A percentile compares a stretch with the other conserved stretches of the same genome.
phyloP scores from a whole-genome alignment of 2,888 invertebrate genomes.

The Aphidius colemani region DNA sequence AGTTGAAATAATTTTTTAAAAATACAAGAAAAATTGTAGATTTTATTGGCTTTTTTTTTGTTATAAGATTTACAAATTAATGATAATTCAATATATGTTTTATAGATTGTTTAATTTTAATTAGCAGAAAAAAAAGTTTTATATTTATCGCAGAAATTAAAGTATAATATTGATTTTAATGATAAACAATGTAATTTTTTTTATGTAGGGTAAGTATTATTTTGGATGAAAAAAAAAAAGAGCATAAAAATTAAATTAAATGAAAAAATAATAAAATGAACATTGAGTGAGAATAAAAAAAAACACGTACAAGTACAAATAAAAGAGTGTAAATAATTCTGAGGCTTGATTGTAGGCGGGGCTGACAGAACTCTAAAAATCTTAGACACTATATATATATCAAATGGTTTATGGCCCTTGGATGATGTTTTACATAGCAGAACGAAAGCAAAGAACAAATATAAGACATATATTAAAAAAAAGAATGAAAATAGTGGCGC shows the following conservation, averaged over 20 bases:
- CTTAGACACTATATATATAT: constrained; percentile 59
- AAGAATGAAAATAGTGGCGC: constrained; percentile 25
- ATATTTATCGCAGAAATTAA: no score
- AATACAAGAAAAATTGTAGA: no score
- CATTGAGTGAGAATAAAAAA: constrained; percentile 25
- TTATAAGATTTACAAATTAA: no score
- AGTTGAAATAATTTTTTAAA: no score
- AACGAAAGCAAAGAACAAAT: constrained; percentile 28
- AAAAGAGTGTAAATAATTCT: constrained; percentile 60
- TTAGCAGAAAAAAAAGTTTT: neutral
- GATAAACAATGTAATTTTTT: no score
- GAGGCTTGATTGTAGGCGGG: constrained; percentile 60
- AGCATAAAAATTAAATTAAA: constrained; percentile 16
- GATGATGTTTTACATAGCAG: constrained; percentile 47
- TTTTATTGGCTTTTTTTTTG: no score
- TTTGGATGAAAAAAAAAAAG: neutral
- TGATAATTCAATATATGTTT: no score
- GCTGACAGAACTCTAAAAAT: constrained; percentile 61
- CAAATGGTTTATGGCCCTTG: constrained; percentile 60
- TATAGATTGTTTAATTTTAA: neutral
- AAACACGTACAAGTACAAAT: constrained; percentile 30
- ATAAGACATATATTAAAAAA: neutral
- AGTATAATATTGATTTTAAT: no score
- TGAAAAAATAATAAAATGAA: constrained; percentile 25
- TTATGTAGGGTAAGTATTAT: no score